These are phyloP conservation scores for Mustela lutreola DNA, from an alignment of 2,113 vertebrate species.

Conservation along the genomic window DNA sequence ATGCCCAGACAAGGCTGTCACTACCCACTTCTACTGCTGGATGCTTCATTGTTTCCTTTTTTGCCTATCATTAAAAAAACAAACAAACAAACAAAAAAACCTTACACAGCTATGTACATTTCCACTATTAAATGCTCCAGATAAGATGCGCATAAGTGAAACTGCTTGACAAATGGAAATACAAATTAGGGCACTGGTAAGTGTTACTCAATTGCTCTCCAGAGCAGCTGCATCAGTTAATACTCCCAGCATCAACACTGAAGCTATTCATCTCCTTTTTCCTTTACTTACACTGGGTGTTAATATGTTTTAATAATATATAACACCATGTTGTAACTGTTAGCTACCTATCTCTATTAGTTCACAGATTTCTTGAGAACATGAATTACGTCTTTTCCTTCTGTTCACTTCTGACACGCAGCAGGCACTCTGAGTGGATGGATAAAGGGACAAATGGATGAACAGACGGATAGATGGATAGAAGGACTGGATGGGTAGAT, in stretches of 20 bases:
- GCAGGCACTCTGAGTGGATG: background rate
- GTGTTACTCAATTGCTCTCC: conserved; percentile 1
- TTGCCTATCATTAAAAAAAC: background rate
- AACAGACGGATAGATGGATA: background rate
- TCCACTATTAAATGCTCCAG: background rate
- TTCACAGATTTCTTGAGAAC: background rate
- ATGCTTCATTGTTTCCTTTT: background rate
- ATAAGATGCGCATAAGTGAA: background rate
- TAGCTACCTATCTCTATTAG: background rate
- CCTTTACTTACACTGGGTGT: background rate
- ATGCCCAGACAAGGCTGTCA: background rate
- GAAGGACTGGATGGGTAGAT: background rate
- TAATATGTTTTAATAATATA: background rate
- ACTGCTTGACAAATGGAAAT: conserved; percentile 11
- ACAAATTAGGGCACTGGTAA: conserved; percentile 1
- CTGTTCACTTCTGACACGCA: background rate
- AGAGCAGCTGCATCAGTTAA: background rate
- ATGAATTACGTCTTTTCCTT: background rate
- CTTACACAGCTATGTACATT: background rate
- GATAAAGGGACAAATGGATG: background rate
- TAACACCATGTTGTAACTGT: background rate
- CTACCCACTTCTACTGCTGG: background rate
- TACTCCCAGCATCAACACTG: background rate
- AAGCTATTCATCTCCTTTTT: background rate
- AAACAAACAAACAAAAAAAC: background rate